Evolutionary conservation across 2,113 vertebrate genomes (phyloP), one percentile per base, ranked within the genome.

Genomic region (Pseudorhombus dupliciocellatus): DNA sequence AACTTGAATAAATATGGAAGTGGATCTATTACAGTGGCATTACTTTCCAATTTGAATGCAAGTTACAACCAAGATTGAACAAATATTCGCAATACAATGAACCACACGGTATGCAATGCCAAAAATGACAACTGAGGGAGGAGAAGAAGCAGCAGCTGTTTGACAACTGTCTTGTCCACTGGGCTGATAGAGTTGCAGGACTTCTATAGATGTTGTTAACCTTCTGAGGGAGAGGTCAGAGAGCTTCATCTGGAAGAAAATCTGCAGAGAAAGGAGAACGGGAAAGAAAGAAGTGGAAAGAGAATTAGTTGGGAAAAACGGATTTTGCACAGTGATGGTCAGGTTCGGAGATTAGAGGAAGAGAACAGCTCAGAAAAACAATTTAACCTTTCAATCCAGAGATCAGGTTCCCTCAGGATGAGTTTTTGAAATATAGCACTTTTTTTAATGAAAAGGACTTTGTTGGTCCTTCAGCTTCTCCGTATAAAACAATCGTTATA

Each of bases 181-280:
- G 52, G 24, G 15, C 52, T 26, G 68, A 31, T 52, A 4, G 75
- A 77, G 59, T 15, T 69, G 70, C 63, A 72, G 52, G 37, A 71
- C 70, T 59, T 72, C 9, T 66, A 51, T 54, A 75, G 74, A 83
- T 72, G 81, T 56, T 76, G 76, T 87, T 87, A 87, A 87, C 85
- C 81, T n/a, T 44, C 22, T 20, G 50, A 54, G 68, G 70, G 44
- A 50, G 71, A 76, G 79, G 83, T 86, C 74, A 83, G 3, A 54
- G 46, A 5, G 50, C 71, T 74, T 71, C 70, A 67, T 80, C 81
- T 77, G 55, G 59, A 31, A 62, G 50, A 72, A 64, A 72, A 75
- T 86, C 70, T 50, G n/a, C 62, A 40, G 57, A 57, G 65, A 40
- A 77, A 61, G 46, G 30, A 26, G 53, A 51, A 68, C 74, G 61